A percentile compares a stretch with the other conserved stretches of the same genome.
Evolutionary conservation across 2,888 invertebrate genomes (phyloP).

Genomic region (Trypoxylon attenuatum): DNA sequence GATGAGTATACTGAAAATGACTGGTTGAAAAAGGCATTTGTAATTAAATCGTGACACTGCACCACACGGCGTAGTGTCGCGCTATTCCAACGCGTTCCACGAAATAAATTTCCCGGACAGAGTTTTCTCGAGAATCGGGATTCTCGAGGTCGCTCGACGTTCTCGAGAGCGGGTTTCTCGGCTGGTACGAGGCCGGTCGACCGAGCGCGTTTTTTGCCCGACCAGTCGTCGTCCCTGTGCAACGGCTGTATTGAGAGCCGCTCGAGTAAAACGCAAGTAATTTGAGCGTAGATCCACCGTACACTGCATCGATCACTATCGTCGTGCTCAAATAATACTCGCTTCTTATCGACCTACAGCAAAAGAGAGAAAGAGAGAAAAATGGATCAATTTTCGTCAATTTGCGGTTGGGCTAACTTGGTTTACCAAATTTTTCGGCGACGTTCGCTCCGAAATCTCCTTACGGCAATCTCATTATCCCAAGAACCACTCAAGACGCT

Average conservation of each 20-base stretch:
- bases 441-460: too few species aligned
- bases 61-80: too few species aligned
- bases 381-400: background rate
- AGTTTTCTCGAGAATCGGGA: constrained; percentile 44
- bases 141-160: constrained; percentile 29
- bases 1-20: background rate
- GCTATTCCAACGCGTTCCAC: background rate
- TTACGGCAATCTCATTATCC: too few species aligned
- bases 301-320: constrained; percentile 44
- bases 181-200: constrained; percentile 31
- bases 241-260: constrained; percentile 18
- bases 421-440: background rate
- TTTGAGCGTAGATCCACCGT: constrained; percentile 37
- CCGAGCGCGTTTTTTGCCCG: constrained; percentile 43
- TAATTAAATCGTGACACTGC: constrained; percentile 1
- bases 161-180: constrained; percentile 37
- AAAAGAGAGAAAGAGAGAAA: too few species aligned
- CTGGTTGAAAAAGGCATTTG: background rate
- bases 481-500: too few species aligned
- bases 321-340: constrained; percentile 38
- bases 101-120: constrained; percentile 37
- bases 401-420: background rate
- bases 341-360: constrained; percentile 8
- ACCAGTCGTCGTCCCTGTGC: constrained; percentile 43
- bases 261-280: constrained; percentile 43